Evolutionary conservation across 2,888 invertebrate genomes (phyloP), one percentile per base, ranked within the genome.

Genomic region (Dilophus febrilis): DNA sequence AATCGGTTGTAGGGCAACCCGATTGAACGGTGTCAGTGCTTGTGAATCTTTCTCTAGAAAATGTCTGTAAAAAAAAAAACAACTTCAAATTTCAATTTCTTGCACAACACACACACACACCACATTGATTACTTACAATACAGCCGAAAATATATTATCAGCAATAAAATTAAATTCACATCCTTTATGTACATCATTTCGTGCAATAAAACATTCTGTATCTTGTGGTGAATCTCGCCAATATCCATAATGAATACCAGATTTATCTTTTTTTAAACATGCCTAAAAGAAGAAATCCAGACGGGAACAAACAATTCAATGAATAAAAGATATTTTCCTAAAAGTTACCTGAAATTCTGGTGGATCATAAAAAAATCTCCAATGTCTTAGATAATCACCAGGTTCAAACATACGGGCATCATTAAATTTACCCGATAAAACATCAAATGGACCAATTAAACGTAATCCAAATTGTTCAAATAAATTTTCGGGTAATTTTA

Each of bases 281-380:
- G 86, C 80, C 72, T 77, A 55, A 38, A 66, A 61, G 48, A 46
- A 26, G 28, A 13, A 32, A 37, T n/a, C n/a, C n/a, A n/a, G n/a
- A n/a, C n/a, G n/a, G n/a, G n/a, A n/a, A n/a, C n/a, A n/a, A n/a
- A n/a, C n/a, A n/a, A n/a, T n/a, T n/a, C n/a, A n/a, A n/a, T n/a
- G n/a, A n/a, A n/a, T n/a, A n/a, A n/a, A n/a, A n/a, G n/a, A n/a
- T n/a, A n/a, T n/a, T n/a, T n/a, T 39, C 13, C n/a, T n/a, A n/a
- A n/a, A n/a, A n/a, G 40, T 47, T 57, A 77, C 77, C 64, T 88
- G 85, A 59, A 92, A 85, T 62, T 95, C 94, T 10, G 95, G 94
- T 10, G 91, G 87, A 66, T 97, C 95, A 59, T 81, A 88, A 56
- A 73, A 88, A 61, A 83, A 94, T 49, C 95, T 72, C 83, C 87